Conservation (phyloP, 1,140 invertebrate genomes). For the Ridgeia piscesae region DNA sequence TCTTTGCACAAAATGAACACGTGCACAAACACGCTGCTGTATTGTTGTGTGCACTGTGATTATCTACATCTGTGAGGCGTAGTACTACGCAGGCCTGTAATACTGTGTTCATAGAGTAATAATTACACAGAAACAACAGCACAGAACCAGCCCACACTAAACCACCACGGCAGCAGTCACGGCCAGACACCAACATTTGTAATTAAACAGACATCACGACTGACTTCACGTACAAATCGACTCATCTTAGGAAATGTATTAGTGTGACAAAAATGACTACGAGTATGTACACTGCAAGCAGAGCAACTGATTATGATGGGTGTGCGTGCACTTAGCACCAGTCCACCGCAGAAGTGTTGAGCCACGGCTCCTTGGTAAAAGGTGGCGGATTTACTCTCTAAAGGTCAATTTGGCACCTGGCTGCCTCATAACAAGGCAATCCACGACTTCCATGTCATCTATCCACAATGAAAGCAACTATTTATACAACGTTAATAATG, state of each 20-base stretch:
- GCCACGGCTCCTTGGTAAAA: neutral
- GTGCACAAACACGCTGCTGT: neutral
- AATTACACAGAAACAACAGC: too few relatives aligned
- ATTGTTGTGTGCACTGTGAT: neutral
- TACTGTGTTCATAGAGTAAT: neutral
- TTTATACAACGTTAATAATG: slow-evolving; percentile 2
- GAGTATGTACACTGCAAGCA: neutral
- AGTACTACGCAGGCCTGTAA: neutral
- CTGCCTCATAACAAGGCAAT: neutral
- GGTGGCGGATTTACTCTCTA: neutral
- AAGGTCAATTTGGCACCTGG: neutral
- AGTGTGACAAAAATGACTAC: neutral
- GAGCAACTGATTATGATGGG: neutral
- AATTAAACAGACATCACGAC: too few relatives aligned
- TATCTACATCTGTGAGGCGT: neutral
- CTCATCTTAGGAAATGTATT: neutral
- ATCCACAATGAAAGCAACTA: neutral
- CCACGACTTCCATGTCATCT: neutral
- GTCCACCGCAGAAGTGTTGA: neutral
- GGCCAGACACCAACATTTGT: too few relatives aligned
- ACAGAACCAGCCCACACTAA: too few relatives aligned
- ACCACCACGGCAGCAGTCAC: too few relatives aligned
- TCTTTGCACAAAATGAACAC: neutral
- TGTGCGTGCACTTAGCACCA: neutral
- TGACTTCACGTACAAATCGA: neutral